Base-by-base conservation (phyloP, 2,888 invertebrate species). In the Euzetes globulus region DNA sequence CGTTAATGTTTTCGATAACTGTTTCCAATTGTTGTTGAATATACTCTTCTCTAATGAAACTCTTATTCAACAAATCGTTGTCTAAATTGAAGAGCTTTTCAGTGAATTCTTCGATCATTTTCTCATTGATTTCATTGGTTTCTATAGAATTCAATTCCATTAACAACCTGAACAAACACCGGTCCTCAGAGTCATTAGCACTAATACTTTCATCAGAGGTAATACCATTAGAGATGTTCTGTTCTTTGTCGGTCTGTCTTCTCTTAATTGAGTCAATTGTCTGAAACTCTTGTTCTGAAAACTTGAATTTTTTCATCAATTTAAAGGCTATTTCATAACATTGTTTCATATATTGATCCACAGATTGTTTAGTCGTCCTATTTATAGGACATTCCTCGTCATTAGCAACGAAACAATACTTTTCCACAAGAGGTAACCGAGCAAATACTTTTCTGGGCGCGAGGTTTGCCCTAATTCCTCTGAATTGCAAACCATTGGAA, bases 401-500 rank as follows among this genome's bases (percentile, higher is more conserved):
- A 27, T 52, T 33, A 15, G 71, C 41, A 15, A 71, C 71, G 33
- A 74, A 74, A 15, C 71, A 27, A 29, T 63, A 74, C 1, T 50
- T 29, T 41, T 50, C 71, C n/a, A 55, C 27, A 19, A 71, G 22
- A 15, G 71, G 74, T 4, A n/a, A 2, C 7, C 25, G 25, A 13
- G 55, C n/a, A 11, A 47, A 37, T 7, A 70, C 22, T 33, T 41
- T 70, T 17, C 76, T 37, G 2, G 72, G 60, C 1, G 65, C 33
- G 9, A 75, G 15, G 29, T 91, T 91, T 0, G 94, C 92, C 84
- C 94, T 94, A 81, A 96, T 86, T 63, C 94, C 94, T 78, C 92
- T 87, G 75, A 96, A 84, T 84, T 94, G 93, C 13, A 95, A 87
- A 72, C 94, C 95, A 47, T 92, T 93, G 71, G 91, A 87, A 80